Evolutionary conservation across 2,888 invertebrate genomes (phyloP).

Genomic region (Copidosoma aretas): DNA sequence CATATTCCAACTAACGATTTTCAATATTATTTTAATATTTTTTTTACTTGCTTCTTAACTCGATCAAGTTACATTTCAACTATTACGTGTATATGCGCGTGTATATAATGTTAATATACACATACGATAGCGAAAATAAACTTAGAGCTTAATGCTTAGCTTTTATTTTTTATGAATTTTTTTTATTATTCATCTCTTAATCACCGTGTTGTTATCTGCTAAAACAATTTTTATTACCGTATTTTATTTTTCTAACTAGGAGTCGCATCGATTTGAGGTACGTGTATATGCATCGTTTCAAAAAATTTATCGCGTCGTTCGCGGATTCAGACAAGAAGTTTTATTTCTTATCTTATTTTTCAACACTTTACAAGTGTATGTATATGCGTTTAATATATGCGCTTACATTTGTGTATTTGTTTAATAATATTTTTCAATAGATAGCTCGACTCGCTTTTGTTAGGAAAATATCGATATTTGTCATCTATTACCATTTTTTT

Average conservation of each 20-base stretch:
- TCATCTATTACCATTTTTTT: conserved; percentile 41
- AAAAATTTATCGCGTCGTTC: conserved; percentile 43
- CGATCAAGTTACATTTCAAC: conserved; percentile 31
- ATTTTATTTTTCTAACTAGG: conserved; percentile 51
- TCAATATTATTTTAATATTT: conserved; percentile 25
- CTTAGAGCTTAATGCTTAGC: conserved; percentile 43
- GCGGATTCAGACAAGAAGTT: conserved; percentile 41
- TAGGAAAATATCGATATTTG: conserved; percentile 43
- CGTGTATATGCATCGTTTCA: conserved; percentile 56
- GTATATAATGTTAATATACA: conserved; percentile 42
- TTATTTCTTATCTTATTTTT: conserved; percentile 14
- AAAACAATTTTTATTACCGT: conserved; percentile 37
- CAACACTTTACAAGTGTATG: conserved; percentile 24
- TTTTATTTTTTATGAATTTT: conserved; percentile 38
- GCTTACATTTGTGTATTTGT: conserved; percentile 31
- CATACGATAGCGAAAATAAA: conserved; percentile 56
- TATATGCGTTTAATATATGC: conserved; percentile 31
- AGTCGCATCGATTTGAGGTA: conserved; percentile 61
- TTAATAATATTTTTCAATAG: conserved; percentile 30
- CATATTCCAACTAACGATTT: conserved; percentile 24
- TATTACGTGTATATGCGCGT: conserved; percentile 22
- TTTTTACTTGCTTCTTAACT: conserved; percentile 31
- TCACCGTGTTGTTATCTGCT: conserved; percentile 32
- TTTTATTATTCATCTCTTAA: conserved; percentile 5
- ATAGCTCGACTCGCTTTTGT: conserved; percentile 34